A percentile compares a stretch with the other conserved stretches of the same genome.
These are phyloP conservation scores for Hypena proboscidalis DNA, from an alignment of 2,888 invertebrate species.

Conservation along the genomic window DNA sequence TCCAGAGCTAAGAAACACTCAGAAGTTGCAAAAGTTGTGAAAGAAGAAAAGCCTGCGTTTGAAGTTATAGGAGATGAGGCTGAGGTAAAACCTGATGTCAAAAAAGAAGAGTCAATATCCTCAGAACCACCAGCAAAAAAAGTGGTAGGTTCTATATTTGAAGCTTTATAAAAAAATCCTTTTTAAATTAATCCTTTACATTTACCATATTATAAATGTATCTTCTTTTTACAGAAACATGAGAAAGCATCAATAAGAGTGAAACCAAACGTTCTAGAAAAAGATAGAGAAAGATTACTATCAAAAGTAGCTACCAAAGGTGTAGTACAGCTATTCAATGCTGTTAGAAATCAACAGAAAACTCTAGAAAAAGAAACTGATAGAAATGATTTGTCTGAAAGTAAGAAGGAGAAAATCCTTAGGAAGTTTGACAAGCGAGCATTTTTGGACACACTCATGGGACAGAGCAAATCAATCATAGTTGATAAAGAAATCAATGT, in stretches of 20 bases:
- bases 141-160: constrained; percentile 55
- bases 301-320: constrained; percentile 96
- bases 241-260: constrained; percentile 87
- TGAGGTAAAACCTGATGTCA: constrained; percentile 73
- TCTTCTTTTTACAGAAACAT: constrained; percentile 80
- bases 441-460: constrained; percentile 92
- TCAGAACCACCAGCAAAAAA: constrained; percentile 67
- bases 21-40: constrained; percentile 76
- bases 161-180: neutral
- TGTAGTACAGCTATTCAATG: constrained; percentile 96
- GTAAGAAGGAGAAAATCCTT: constrained; percentile 90
- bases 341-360: constrained; percentile 94
- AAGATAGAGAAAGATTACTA: constrained; percentile 90
- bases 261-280: constrained; percentile 91
- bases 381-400: constrained; percentile 90
- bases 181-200: neutral
- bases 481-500: constrained; percentile 75
- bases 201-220: constrained; percentile 7
- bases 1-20: constrained; percentile 92
- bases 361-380: constrained; percentile 89
- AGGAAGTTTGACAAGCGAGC: constrained; percentile 91
- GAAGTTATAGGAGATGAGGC: constrained; percentile 87
- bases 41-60: constrained; percentile 84
- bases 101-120: constrained; percentile 52
- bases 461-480: constrained; percentile 85